phyloP scores from a whole-genome alignment of 1,140 invertebrate species.

The Eubasilissa regina region DNA sequence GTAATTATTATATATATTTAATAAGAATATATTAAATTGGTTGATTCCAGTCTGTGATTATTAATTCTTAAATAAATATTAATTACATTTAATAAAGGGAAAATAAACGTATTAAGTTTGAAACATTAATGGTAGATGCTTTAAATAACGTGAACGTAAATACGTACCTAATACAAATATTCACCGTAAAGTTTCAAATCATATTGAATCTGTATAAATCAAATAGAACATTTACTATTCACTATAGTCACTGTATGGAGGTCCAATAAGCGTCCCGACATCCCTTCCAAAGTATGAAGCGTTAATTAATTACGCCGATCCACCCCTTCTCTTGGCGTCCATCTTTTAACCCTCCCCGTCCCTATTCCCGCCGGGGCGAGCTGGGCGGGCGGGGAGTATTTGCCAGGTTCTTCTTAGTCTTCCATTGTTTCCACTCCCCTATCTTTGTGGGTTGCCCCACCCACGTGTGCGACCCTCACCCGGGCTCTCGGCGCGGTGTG shows the following conservation, averaged over 20 bases:
- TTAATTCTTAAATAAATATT: too few relatives aligned
- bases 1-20: too few relatives aligned
- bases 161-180: too few relatives aligned
- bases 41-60: too few relatives aligned
- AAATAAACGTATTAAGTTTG: not conserved
- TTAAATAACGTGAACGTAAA: too few relatives aligned
- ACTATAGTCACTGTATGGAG: slow-evolving; percentile 2
- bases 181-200: too few relatives aligned
- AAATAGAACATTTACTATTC: not conserved
- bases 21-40: too few relatives aligned
- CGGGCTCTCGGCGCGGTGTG: not conserved
- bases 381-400: slow-evolving; percentile 2
- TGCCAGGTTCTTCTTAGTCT: slow-evolving; percentile 56
- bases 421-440: slow-evolving; percentile 55
- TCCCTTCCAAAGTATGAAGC: slow-evolving; percentile 45
- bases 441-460: slow-evolving; percentile 26
- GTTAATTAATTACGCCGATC: slow-evolving; percentile 60
- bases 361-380: slow-evolving; percentile 23
- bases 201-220: slow-evolving; percentile 7
- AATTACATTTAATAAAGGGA: too few relatives aligned
- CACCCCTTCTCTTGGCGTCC: slow-evolving; percentile 55
- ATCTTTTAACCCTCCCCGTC: slow-evolving; percentile 50
- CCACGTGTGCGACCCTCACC: not conserved
- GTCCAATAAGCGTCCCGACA: slow-evolving; percentile 35
- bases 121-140: not conserved